Percentiles rank a stretch among this genome's conserved stretches.
Evolutionary conservation across 2,888 invertebrate species (phyloP).

Genomic region (Heterodera filipjevi): DNA sequence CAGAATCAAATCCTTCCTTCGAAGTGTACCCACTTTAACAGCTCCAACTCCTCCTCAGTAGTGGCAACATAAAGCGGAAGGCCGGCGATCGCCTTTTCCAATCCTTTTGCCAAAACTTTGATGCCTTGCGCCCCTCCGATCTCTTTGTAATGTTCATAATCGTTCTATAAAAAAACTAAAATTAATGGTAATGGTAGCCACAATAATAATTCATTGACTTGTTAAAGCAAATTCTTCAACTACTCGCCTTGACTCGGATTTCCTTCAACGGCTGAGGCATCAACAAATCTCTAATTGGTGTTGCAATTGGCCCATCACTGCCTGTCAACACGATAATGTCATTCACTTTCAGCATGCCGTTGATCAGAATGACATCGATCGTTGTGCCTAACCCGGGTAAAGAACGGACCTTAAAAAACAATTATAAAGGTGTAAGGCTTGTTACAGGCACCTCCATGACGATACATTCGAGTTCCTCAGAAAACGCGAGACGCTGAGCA

Average conservation of each 20-base stretch:
- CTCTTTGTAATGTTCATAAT: conserved; percentile 89
- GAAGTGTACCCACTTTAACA: conserved; percentile 70
- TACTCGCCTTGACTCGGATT: conserved; percentile 84
- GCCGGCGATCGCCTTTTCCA: conserved; percentile 91
- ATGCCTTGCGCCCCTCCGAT: conserved; percentile 95
- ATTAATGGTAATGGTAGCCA: not conserved
- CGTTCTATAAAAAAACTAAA: conserved; percentile 64
- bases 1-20: not conserved
- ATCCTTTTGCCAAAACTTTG: conserved; percentile 94
- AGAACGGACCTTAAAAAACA: conserved; percentile 41
- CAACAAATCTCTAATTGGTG: conserved; percentile 90
- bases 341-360: conserved; percentile 88
- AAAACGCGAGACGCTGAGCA: conserved; percentile 83
- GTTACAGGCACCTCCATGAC: conserved; percentile 68
- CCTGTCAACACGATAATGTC: conserved; percentile 94
- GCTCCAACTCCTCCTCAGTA: conserved; percentile 89
- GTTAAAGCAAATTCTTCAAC: no score
- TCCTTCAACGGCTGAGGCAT: conserved; percentile 97
- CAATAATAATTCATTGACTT: no score
- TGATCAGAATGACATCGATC: conserved; percentile 96
- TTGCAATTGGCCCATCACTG: conserved; percentile 95
- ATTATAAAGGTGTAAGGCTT: not conserved
- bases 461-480: conserved; percentile 81
- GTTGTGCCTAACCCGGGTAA: conserved; percentile 94
- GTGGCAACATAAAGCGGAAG: conserved; percentile 74